Conservation (phyloP, 2,797 vertebrate genomes). For the Hirundo rustica region DNA sequence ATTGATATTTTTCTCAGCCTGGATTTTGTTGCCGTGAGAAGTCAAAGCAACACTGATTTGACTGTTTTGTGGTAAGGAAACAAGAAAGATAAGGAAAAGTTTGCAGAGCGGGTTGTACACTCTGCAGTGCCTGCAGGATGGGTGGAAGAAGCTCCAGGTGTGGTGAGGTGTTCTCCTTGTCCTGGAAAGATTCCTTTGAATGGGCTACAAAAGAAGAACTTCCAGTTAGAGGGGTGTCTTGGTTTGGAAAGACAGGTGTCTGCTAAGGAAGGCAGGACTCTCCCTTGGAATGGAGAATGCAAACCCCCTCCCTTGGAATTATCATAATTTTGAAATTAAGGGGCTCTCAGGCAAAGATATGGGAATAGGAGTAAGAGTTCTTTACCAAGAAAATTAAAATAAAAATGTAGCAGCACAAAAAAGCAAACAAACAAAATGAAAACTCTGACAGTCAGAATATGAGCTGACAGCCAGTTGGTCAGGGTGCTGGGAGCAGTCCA, state of each 20-base stretch:
- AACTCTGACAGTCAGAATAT: background rate
- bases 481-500: background rate
- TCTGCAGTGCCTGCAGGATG: background rate
- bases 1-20: background rate
- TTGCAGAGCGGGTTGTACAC: background rate
- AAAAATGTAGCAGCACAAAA: background rate
- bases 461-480: background rate
- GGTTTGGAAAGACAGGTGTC: background rate
- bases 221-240: background rate
- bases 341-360: no score
- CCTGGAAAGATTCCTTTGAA: background rate
- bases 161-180: background rate
- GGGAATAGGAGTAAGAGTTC: no score
- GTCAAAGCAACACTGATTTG: background rate
- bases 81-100: background rate
- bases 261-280: background rate
- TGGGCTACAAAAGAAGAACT: background rate
- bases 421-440: background rate
- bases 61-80: background rate
- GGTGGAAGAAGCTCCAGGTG: background rate
- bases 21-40: background rate
- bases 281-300: background rate
- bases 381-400: background rate
- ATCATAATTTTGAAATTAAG: no score
- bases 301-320: no score